phyloP scores from a whole-genome alignment of 2,888 invertebrate species.

The Aspidiotus rigidus region DNA sequence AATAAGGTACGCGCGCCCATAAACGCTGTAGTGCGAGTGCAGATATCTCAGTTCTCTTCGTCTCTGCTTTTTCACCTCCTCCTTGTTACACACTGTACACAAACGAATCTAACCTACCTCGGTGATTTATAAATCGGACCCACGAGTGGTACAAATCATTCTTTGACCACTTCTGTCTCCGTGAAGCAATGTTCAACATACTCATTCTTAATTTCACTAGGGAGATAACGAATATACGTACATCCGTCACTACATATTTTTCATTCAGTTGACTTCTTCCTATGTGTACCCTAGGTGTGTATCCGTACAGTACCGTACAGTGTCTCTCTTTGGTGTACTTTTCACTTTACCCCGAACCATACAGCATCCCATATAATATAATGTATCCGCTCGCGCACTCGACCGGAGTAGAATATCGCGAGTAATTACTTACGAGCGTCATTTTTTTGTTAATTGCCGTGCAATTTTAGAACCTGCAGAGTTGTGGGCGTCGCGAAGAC shows the following conservation, averaged over 20 bases:
- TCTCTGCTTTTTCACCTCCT: conserved; percentile 7
- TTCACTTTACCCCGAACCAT: too few relatives aligned
- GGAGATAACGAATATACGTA: conserved; percentile 8
- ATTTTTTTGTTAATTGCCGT: too few relatives aligned
- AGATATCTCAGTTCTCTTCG: conserved; percentile 16
- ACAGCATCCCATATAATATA: too few relatives aligned
- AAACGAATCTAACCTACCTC: conserved; percentile 23
- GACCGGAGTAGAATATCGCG: too few relatives aligned
- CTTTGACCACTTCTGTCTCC: conserved; percentile 30
- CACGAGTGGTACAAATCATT: conserved; percentile 29
- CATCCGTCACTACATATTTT: conserved; percentile 11
- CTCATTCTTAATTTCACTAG: conserved; percentile 12
- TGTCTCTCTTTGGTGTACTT: too few relatives aligned
- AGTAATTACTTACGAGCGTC: too few relatives aligned
- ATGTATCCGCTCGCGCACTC: too few relatives aligned
- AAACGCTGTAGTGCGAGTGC: too few relatives aligned
- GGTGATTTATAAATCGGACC: conserved; percentile 31
- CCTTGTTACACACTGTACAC: conserved; percentile 7
- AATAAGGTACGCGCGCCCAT: conserved; percentile 13
- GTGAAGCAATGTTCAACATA: background rate
- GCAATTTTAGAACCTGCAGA: too few relatives aligned
- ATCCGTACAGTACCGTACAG: background rate
- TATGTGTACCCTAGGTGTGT: background rate
- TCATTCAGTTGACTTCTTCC: conserved; percentile 5
- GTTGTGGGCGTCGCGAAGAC: too few relatives aligned